Evolutionary conservation across 2,888 invertebrate genomes (phyloP).

Genomic region (Cheiracanthium punctorium): DNA sequence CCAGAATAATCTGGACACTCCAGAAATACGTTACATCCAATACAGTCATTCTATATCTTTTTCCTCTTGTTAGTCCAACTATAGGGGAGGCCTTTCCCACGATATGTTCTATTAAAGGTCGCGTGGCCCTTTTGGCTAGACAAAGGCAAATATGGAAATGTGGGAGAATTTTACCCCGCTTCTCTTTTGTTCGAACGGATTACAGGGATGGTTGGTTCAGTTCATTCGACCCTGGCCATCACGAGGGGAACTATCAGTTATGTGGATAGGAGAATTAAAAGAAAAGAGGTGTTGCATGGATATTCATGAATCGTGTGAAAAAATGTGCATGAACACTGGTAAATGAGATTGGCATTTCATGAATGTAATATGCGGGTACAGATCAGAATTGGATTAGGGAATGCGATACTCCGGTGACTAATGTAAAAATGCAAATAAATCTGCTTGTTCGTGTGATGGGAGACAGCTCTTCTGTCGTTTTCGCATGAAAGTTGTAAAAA

Average conservation of each 20-base stretch:
- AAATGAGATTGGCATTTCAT: not conserved
- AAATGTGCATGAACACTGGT: not conserved
- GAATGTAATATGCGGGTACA: not conserved
- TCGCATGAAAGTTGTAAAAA: too few relatives aligned
- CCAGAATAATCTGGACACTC: too few relatives aligned
- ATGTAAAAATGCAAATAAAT: not conserved
- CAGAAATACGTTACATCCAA: not conserved
- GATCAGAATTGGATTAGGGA: not conserved
- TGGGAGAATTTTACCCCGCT: constrained; percentile 40
- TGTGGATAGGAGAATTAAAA: not conserved
- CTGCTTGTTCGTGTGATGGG: too few relatives aligned
- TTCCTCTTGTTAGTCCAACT: not conserved
- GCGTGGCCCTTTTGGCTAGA: constrained; percentile 26
- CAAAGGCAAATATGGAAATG: constrained; percentile 49
- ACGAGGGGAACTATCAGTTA: not conserved
- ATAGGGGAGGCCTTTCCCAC: constrained; percentile 37
- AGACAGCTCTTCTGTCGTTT: too few relatives aligned
- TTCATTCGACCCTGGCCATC: constrained; percentile 28
- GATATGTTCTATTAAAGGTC: constrained; percentile 39
- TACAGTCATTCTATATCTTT: not conserved
- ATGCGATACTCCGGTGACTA: not conserved
- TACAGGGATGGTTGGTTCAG: constrained; percentile 46
- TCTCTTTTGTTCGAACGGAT: constrained; percentile 37
- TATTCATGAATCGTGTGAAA: constrained; percentile 13
- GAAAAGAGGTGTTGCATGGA: not conserved